Conservation (phyloP, 2,888 invertebrate genomes). For the Watsonalla binaria region DNA sequence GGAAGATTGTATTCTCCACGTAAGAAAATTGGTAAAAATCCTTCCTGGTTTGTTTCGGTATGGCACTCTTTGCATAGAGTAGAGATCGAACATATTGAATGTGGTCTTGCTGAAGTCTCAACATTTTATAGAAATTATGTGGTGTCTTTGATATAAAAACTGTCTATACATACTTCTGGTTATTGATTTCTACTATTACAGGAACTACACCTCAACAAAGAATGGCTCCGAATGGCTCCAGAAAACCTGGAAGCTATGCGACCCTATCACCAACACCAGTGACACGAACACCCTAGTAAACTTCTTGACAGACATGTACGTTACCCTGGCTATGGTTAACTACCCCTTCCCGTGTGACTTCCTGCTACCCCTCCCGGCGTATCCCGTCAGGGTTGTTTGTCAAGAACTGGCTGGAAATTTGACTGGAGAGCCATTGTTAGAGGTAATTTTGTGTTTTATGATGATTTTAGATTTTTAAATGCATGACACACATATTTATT, state of each 20-base stretch:
- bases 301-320: conserved; percentile 86
- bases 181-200: conserved; percentile 31
- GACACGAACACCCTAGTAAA: conserved; percentile 75
- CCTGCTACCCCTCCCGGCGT: conserved; percentile 88
- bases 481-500: no score
- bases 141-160: background rate
- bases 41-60: no score
- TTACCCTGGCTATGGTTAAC: conserved; percentile 94
- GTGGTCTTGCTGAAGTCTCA: background rate
- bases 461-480: conserved; percentile 1
- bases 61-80: no score
- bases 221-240: conserved; percentile 85
- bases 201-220: conserved; percentile 72
- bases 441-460: conserved; percentile 32
- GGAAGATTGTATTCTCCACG: no score
- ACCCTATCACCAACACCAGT: conserved; percentile 77
- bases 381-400: conserved; percentile 86
- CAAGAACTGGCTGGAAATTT: conserved; percentile 67
- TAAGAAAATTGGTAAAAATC: no score
- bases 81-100: background rate
- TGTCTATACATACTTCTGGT: no score
- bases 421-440: conserved; percentile 73
- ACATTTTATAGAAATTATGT: background rate
- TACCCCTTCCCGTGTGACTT: conserved; percentile 95
- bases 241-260: conserved; percentile 87